These are phyloP conservation scores for Lophochroa leadbeateri DNA, from an alignment of 2,113 vertebrate species.

Conservation along the genomic window DNA sequence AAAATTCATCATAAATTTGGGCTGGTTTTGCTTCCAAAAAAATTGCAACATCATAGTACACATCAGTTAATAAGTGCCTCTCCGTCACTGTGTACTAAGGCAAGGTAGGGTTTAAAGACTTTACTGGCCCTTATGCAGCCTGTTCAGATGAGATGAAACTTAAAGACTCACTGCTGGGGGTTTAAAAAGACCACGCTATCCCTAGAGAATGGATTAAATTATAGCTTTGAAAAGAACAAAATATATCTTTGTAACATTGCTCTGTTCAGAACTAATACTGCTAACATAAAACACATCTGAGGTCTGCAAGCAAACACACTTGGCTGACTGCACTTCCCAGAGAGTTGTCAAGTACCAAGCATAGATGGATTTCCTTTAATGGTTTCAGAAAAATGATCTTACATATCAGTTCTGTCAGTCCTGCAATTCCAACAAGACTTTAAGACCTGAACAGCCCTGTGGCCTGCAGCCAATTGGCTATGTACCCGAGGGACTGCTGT, in stretches of 20 bases:
- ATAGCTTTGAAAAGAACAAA: neutral
- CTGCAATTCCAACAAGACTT: neutral
- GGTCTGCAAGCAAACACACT: neutral
- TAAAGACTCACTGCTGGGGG: neutral
- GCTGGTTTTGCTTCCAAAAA: neutral
- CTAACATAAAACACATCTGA: neutral
- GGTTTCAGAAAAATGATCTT: neutral
- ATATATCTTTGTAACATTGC: neutral
- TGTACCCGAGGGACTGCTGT: neutral
- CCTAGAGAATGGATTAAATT: neutral
- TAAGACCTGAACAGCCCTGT: neutral
- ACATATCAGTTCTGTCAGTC: neutral
- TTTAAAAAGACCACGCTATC: neutral
- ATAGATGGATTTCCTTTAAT: neutral
- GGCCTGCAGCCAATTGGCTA: neutral
- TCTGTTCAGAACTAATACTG: neutral
- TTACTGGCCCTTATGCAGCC: neutral
- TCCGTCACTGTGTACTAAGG: neutral
- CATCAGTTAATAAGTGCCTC: neutral
- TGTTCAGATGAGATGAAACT: neutral
- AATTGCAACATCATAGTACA: neutral
- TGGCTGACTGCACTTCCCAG: neutral
- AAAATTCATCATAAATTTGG: slow-evolving; percentile 14
- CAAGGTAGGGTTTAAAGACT: neutral
- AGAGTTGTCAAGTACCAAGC: neutral